These are phyloP conservation scores for Stichodactyla helianthus DNA, from an alignment of 64 coral and sea anemone species.

Conservation along the genomic window DNA sequence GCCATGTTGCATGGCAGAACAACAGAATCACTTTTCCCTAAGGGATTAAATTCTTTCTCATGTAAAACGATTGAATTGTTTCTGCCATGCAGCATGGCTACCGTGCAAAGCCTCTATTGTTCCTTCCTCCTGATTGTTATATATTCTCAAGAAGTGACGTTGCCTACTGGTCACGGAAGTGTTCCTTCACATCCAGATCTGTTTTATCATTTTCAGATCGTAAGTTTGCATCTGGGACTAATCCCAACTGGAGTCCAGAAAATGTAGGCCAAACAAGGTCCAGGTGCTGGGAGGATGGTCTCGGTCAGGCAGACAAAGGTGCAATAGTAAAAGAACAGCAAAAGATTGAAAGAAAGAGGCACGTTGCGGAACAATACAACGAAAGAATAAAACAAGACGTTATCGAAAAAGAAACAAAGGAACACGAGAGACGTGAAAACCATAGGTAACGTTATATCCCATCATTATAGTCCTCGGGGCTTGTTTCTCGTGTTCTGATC, in stretches of 20 bases:
- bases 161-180: too few relatives aligned
- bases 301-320: slow-evolving; percentile 59
- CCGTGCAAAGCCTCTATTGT: too few relatives aligned
- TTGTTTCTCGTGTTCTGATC: too few relatives aligned
- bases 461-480: too few relatives aligned
- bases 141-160: too few relatives aligned
- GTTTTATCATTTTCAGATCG: slow-evolving; percentile 45
- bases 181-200: too few relatives aligned
- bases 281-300: slow-evolving; percentile 76
- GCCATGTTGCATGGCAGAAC: too few relatives aligned
- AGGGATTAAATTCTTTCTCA: too few relatives aligned
- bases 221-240: slow-evolving; percentile 57
- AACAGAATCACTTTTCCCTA: too few relatives aligned
- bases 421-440: slow-evolving; percentile 50
- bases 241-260: slow-evolving; percentile 73
- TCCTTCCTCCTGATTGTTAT: too few relatives aligned
- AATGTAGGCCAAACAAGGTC: slow-evolving; percentile 34
- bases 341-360: slow-evolving; percentile 53
- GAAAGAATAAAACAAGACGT: slow-evolving; percentile 48
- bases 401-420: slow-evolving; percentile 49
- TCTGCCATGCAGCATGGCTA: too few relatives aligned
- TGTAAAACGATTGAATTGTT: too few relatives aligned
- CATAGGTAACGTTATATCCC: slow-evolving; percentile 42
- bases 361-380: slow-evolving; percentile 67
- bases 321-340: slow-evolving; percentile 34